Percentiles rank a stretch among this genome's conserved stretches.
Evolutionary conservation across 2,797 vertebrate species (phyloP).

Genomic region (Characodon lateralis): DNA sequence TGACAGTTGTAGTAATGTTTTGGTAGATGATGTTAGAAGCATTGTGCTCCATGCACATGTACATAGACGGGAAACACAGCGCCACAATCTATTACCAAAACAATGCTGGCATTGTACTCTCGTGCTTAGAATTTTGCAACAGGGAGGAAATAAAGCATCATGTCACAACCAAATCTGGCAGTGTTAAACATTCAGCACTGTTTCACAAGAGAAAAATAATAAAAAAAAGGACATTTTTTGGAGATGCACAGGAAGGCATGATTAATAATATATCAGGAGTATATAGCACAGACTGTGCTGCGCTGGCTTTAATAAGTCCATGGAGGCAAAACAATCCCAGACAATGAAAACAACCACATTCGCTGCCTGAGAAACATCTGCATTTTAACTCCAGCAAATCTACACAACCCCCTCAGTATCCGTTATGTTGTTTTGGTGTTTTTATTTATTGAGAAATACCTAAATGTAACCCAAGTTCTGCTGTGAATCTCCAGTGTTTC

Average conservation of each 20-base stretch:
- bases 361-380: conserved; percentile 67
- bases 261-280: conserved; percentile 85
- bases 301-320: conserved; percentile 81
- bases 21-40: conserved; percentile 29
- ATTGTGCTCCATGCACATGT: conserved; percentile 32
- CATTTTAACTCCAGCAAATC: conserved; percentile 70
- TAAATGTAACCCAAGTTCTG: conserved; percentile 32
- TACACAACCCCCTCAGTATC: conserved; percentile 25
- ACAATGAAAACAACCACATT: conserved; percentile 67
- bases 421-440: conserved; percentile 24
- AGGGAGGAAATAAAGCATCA: conserved; percentile 65
- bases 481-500: conserved; percentile 38
- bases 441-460: conserved; percentile 45
- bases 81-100: conserved; percentile 47
- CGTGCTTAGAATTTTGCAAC: conserved; percentile 55
- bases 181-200: conserved; percentile 64
- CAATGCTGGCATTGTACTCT: conserved; percentile 56
- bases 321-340: conserved; percentile 74
- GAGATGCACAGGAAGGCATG: conserved; percentile 72
- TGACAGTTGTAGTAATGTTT: conserved; percentile 39
- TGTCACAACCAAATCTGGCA: conserved; percentile 64
- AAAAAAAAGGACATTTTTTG: conserved; percentile 67
- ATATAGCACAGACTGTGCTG: conserved; percentile 76
- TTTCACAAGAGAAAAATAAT: conserved; percentile 47
- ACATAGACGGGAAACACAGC: conserved; percentile 30